Evolutionary conservation across 2,888 invertebrate genomes (phyloP).

Genomic region (Leucoma salicis): DNA sequence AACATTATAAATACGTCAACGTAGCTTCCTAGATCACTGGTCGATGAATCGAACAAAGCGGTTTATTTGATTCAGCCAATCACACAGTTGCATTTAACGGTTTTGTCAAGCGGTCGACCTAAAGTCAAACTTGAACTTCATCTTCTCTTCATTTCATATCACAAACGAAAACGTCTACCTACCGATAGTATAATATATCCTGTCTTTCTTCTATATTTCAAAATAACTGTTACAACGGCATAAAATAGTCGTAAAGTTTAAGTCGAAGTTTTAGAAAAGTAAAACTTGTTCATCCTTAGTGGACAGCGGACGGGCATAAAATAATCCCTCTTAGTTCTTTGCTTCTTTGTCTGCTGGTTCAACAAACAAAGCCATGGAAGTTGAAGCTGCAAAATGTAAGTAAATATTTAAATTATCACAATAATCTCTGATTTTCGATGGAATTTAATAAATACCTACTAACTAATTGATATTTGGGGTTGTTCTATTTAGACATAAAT

Average conservation of each 20-base stretch:
- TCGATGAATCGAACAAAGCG: slow-evolving; percentile 56
- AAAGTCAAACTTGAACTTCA: slow-evolving; percentile 3
- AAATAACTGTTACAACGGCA: slow-evolving; percentile 65
- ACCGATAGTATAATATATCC: slow-evolving; percentile 52
- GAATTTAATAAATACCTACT: too few species aligned
- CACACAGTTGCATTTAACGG: slow-evolving; percentile 42
- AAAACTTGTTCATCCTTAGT: slow-evolving; percentile 45
- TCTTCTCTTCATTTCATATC: slow-evolving; percentile 33
- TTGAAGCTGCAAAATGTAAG: slow-evolving; percentile 70
- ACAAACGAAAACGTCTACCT: slow-evolving; percentile 40
- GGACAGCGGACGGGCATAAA: slow-evolving; percentile 43
- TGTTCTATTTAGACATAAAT: too few species aligned
- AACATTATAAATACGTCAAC: slow-evolving; percentile 28
- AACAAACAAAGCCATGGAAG: slow-evolving; percentile 55
- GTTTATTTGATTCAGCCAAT: slow-evolving; percentile 68
- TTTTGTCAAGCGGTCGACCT: slow-evolving; percentile 48
- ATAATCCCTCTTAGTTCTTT: slow-evolving; percentile 21
- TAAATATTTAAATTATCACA: too few species aligned
- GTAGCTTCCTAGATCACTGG: slow-evolving; percentile 51
- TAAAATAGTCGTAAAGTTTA: slow-evolving; percentile 41
- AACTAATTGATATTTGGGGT: too few species aligned
- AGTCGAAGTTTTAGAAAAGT: slow-evolving; percentile 23
- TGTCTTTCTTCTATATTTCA: slow-evolving; percentile 47
- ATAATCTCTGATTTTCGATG: too few species aligned
- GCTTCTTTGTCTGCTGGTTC: slow-evolving; percentile 22